phyloP scores from a whole-genome alignment of 1,140 invertebrate genomes.

The Magallana angulata region DNA sequence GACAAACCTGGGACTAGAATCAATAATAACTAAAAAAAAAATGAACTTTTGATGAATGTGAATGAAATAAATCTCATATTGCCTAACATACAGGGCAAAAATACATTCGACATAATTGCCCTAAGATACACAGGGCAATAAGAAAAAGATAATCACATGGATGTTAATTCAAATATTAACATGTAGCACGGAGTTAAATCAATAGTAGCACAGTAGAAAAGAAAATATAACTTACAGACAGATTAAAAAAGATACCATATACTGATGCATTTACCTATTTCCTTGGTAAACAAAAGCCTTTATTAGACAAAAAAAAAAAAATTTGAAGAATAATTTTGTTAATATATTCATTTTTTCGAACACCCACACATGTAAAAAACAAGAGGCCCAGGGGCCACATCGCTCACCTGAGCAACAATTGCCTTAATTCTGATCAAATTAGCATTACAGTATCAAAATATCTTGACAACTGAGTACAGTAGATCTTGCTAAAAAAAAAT shows the following conservation, averaged over 20 bases:
- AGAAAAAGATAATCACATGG: neutral
- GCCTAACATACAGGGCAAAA: neutral
- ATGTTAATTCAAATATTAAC: neutral
- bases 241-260: neutral
- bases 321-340: conserved; percentile 14
- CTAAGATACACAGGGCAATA: neutral
- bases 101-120: neutral
- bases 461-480: too few relatives aligned
- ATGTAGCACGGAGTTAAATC: neutral
- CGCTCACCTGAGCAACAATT: too few relatives aligned
- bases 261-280: neutral
- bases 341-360: conserved; percentile 11
- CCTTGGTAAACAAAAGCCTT: neutral
- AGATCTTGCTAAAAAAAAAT: too few relatives aligned
- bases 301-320: neutral
- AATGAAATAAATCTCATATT: conserved; percentile 17
- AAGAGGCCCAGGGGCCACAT: too few relatives aligned
- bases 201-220: neutral
- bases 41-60: neutral
- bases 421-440: too few relatives aligned
- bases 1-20: neutral
- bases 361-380: conserved; percentile 22
- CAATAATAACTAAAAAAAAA: neutral
- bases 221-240: neutral
- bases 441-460: too few relatives aligned